Evolutionary conservation across 2,888 invertebrate genomes (phyloP).

Genomic region (Melanophora roralis): DNA sequence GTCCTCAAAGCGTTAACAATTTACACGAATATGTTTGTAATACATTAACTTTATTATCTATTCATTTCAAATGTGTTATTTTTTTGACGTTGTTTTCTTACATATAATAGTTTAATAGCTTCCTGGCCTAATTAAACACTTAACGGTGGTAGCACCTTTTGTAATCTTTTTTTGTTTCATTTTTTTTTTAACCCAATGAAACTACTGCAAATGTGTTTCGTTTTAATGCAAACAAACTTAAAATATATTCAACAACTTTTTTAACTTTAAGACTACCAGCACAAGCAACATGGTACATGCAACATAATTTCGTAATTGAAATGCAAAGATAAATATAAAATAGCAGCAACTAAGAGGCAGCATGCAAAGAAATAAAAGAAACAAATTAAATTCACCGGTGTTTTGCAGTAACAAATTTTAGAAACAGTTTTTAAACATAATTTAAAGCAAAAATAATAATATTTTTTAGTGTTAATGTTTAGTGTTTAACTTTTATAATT

Average conservation of each 20-base stretch:
- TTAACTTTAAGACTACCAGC: slow-evolving; percentile 11
- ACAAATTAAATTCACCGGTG: no score
- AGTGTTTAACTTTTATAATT: background rate
- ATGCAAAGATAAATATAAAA: background rate
- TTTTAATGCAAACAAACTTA: background rate
- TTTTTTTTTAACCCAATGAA: background rate
- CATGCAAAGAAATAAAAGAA: no score
- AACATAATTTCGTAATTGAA: slow-evolving; percentile 31
- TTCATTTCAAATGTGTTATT: slow-evolving; percentile 31
- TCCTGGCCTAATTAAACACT: slow-evolving; percentile 63
- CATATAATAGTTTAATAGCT: slow-evolving; percentile 63
- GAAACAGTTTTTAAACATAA: no score
- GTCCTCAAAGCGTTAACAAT: slow-evolving; percentile 19
- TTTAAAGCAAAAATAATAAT: background rate
- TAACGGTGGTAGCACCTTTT: slow-evolving; percentile 55
- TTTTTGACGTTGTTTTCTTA: slow-evolving; percentile 35
- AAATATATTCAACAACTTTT: background rate
- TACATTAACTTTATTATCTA: background rate
- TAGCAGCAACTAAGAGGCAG: background rate
- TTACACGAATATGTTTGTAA: background rate
- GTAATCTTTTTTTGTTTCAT: slow-evolving; percentile 2
- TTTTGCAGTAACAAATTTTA: no score
- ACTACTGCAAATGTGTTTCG: slow-evolving; percentile 5
- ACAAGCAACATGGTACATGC: background rate
- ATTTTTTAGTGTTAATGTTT: background rate